Percentiles rank a stretch among this genome's conserved stretches.
Conservation (phyloP, 2,113 vertebrate genomes). For the Pelmatolapia mariae region DNA sequence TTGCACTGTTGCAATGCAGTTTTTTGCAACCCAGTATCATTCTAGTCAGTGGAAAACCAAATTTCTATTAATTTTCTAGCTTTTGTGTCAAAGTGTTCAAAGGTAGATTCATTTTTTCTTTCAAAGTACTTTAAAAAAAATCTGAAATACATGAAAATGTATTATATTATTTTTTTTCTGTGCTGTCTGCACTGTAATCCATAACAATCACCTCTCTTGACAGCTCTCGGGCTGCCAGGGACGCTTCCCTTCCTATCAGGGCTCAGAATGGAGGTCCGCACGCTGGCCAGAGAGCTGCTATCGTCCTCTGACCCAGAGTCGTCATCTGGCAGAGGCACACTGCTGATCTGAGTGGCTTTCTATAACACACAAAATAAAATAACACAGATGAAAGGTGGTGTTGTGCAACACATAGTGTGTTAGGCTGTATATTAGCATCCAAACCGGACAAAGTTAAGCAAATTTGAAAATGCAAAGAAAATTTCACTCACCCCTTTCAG, state of each 20-base stretch:
- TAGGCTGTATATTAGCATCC: neutral
- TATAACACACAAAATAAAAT: slow-evolving; percentile 19
- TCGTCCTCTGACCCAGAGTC: slow-evolving; percentile 88
- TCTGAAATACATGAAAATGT: too few relatives aligned
- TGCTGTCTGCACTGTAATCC: neutral
- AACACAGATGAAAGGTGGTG: neutral
- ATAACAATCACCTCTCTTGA: slow-evolving; percentile 77
- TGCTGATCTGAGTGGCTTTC: slow-evolving; percentile 91
- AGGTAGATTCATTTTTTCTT: too few relatives aligned
- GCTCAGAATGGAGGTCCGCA: slow-evolving; percentile 76
- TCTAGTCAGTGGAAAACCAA: too few relatives aligned
- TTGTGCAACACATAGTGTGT: neutral
- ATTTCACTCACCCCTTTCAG: slow-evolving; percentile 81
- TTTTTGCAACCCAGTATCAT: too few relatives aligned
- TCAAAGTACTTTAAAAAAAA: too few relatives aligned
- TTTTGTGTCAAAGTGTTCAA: too few relatives aligned
- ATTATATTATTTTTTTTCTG: neutral
- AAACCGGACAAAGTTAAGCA: neutral
- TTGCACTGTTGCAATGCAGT: neutral
- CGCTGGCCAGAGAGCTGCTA: slow-evolving; percentile 81
- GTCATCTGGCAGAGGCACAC: slow-evolving; percentile 79
- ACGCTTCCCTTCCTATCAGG: slow-evolving; percentile 76
- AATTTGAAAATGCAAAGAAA: neutral
- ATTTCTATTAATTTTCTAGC: too few relatives aligned
- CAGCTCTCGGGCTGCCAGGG: slow-evolving; percentile 82